These are phyloP conservation scores for Tretioscincus oriximinensis DNA, from an alignment of 2,113 vertebrate genomes.

Conservation along the genomic window DNA sequence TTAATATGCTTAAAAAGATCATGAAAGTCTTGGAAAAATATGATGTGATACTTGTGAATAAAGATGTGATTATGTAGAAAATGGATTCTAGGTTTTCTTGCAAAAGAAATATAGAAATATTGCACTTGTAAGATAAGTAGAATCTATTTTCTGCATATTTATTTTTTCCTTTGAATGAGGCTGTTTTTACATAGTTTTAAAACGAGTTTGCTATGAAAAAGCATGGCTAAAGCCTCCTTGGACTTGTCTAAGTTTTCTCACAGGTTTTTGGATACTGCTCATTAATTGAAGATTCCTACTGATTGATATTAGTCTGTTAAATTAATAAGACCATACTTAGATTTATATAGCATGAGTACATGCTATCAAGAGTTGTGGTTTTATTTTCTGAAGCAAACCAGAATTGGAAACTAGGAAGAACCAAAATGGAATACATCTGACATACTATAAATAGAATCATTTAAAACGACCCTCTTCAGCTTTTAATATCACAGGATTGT, in stretches of 20 bases:
- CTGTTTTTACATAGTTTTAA: neutral
- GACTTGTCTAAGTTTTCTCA: slow-evolving; percentile 38
- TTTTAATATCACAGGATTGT: neutral
- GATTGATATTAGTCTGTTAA: slow-evolving; percentile 50
- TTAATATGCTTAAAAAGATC: no score
- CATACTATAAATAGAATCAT: no score
- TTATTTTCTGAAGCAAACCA: no score
- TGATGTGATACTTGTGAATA: no score
- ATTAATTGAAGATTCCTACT: slow-evolving; percentile 17
- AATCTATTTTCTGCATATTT: neutral
- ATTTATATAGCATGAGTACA: neutral
- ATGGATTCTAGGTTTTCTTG: no score
- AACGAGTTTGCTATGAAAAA: neutral
- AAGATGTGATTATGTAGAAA: no score
- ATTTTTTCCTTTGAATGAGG: neutral
- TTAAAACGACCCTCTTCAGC: neutral
- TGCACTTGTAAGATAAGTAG: no score
- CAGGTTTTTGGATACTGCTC: neutral
- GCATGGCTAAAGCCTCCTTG: neutral
- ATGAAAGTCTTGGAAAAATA: no score
- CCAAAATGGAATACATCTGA: no score
- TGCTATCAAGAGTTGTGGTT: no score
- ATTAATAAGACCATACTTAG: neutral
- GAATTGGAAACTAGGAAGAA: no score
- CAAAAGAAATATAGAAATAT: no score